Conservation (phyloP, 2,888 invertebrate genomes). For the Drosophila siamana region DNA sequence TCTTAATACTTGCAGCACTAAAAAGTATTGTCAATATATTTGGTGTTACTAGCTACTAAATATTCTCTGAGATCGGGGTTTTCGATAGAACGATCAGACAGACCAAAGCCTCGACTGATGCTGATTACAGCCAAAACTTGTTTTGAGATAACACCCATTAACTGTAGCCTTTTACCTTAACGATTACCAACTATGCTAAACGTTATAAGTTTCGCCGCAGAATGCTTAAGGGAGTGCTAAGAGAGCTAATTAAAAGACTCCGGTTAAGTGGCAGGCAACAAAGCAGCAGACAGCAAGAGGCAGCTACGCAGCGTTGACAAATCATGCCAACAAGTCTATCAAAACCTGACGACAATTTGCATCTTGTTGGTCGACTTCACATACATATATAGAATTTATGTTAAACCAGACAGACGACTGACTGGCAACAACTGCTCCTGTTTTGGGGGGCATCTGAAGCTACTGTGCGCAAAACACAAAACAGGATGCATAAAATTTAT, state of each 20-base stretch:
- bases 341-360: conserved; percentile 68
- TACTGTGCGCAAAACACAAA: conserved; percentile 39
- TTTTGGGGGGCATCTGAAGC: conserved; percentile 7
- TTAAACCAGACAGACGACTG: conserved; percentile 22
- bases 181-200: background rate
- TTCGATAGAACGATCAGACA: background rate
- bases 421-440: conserved; percentile 11
- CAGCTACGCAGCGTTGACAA: conserved; percentile 55
- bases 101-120: too few species aligned
- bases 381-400: conserved; percentile 20
- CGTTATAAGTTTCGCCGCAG: background rate
- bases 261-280: conserved; percentile 13
- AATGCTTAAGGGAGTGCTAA: conserved; percentile 1
- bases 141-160: too few species aligned
- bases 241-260: background rate
- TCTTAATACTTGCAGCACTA: too few species aligned
- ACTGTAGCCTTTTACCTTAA: background rate
- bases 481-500: conserved; percentile 79
- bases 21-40: too few species aligned
- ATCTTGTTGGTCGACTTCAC: conserved; percentile 41
- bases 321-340: conserved; percentile 75
- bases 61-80: background rate
- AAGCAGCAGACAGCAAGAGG: background rate
- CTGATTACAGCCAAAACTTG: too few species aligned
- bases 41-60: too few species aligned